Evolutionary conservation across 35 echinoderm and acorn worm species (phyloP).

Genomic region (Lytechinus pictus): DNA sequence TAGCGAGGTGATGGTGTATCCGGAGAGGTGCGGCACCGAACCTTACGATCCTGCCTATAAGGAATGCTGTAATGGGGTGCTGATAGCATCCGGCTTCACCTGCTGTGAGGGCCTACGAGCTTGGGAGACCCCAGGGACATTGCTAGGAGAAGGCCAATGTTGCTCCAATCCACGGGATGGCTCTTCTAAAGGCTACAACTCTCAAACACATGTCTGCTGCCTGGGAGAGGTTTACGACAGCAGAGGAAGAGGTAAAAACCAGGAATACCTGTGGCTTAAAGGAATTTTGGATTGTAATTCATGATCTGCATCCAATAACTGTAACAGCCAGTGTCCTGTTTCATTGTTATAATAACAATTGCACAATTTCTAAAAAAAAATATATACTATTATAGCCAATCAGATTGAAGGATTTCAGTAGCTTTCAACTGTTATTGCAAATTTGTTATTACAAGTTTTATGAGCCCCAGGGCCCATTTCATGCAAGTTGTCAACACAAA

Average conservation of each 20-base stretch:
- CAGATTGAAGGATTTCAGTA: too few species aligned
- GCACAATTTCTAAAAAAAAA: too few species aligned
- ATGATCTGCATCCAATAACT: too few species aligned
- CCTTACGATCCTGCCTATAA: neutral
- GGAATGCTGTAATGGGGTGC: conserved; percentile 33
- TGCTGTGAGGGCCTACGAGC: conserved; percentile 38
- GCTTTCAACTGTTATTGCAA: too few species aligned
- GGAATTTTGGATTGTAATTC: neutral
- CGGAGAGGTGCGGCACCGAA: conserved; percentile 17
- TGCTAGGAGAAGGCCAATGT: conserved; percentile 27
- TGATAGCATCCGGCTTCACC: conserved; percentile 41
- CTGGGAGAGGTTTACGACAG: conserved; percentile 17
- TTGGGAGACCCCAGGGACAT: conserved; percentile 29
- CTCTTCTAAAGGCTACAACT: conserved; percentile 44
- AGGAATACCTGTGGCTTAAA: neutral
- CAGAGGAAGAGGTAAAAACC: conserved; percentile 9
- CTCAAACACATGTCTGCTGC: conserved; percentile 39
- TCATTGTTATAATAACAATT: too few species aligned
- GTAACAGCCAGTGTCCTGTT: too few species aligned
- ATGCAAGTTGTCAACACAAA: too few species aligned
- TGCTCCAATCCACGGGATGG: conserved; percentile 4
- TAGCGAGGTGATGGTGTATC: neutral
- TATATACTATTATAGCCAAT: too few species aligned
- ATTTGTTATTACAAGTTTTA: too few species aligned
- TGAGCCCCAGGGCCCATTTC: too few species aligned